Percentiles rank a stretch among this genome's conserved stretches.
Conservation (phyloP, 2,797 vertebrate genomes). For the Esox lucius region DNA sequence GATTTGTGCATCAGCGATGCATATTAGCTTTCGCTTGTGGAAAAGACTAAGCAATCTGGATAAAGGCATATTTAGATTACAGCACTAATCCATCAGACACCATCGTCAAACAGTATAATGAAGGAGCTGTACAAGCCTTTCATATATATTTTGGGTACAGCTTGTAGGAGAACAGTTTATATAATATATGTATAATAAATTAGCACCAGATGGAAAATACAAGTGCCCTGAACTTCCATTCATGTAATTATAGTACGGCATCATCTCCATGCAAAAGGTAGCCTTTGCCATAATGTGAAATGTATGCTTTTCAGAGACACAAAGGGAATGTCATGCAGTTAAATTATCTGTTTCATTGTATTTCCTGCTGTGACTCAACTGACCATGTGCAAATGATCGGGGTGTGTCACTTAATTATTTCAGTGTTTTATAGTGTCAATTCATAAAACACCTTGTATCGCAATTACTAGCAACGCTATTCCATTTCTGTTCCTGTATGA, state of each 20-base stretch:
- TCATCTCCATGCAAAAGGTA: not conserved
- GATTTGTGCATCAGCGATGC: not conserved
- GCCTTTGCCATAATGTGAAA: not conserved
- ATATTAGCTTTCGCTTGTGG: conserved; percentile 36
- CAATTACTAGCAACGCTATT: not conserved
- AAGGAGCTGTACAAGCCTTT: conserved; percentile 9
- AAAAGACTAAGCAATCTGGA: conserved; percentile 38
- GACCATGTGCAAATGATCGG: not conserved
- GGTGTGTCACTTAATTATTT: not conserved
- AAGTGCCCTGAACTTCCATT: not conserved
- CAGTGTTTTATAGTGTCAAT: not conserved
- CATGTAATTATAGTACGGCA: not conserved
- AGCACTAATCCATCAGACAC: conserved; percentile 63
- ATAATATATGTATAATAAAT: not conserved
- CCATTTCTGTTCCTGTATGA: not conserved
- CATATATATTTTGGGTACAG: not conserved
- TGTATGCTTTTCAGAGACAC: not conserved
- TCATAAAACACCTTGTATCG: not conserved
- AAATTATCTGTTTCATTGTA: not conserved
- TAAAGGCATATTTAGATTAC: conserved; percentile 59
- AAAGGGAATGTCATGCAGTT: not conserved
- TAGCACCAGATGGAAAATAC: not conserved
- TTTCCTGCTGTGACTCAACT: not conserved
- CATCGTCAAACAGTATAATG: conserved; percentile 45
- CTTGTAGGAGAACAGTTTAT: not conserved